Evolutionary conservation across 2,797 vertebrate species (phyloP).

Genomic region (Gymnoscopelus braueri): DNA sequence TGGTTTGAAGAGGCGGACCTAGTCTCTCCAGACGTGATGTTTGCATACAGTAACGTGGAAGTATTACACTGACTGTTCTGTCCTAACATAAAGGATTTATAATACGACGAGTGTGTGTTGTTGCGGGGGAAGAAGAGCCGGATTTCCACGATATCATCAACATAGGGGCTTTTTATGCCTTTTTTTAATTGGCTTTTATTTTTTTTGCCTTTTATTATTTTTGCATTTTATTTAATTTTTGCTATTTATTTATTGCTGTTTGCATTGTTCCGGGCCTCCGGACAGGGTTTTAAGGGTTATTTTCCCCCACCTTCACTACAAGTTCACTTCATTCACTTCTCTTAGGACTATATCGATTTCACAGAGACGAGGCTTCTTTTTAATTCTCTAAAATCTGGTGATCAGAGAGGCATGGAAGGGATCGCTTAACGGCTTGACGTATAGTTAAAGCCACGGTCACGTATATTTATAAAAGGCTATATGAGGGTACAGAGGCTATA

Average conservation of each 20-base stretch:
- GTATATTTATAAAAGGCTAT: conserved; percentile 12
- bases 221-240: conserved; percentile 35
- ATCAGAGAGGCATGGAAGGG: conserved; percentile 47
- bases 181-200: not conserved
- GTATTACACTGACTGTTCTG: conserved; percentile 60
- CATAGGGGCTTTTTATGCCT: too few species aligned
- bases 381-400: conserved; percentile 37
- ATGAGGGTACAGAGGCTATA: conserved; percentile 38
- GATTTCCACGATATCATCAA: conserved; percentile 36
- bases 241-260: not conserved
- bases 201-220: conserved; percentile 16
- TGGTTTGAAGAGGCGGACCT: conserved; percentile 71
- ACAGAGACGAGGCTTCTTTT: conserved; percentile 6
- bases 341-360: too few species aligned
- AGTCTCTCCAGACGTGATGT: conserved; percentile 52
- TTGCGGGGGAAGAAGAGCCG: conserved; percentile 23
- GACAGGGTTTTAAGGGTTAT: too few species aligned
- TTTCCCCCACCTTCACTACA: conserved; percentile 8
- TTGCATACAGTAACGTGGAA: conserved; percentile 79
- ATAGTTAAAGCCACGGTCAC: conserved; percentile 15
- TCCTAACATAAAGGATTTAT: conserved; percentile 54
- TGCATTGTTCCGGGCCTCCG: too few species aligned
- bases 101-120: conserved; percentile 37
- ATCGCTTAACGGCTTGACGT: conserved; percentile 24
- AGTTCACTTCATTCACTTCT: conserved; percentile 36